phyloP scores from a whole-genome alignment of 2,888 invertebrate species.

The Pseudococcus jackbeardsleyi region DNA sequence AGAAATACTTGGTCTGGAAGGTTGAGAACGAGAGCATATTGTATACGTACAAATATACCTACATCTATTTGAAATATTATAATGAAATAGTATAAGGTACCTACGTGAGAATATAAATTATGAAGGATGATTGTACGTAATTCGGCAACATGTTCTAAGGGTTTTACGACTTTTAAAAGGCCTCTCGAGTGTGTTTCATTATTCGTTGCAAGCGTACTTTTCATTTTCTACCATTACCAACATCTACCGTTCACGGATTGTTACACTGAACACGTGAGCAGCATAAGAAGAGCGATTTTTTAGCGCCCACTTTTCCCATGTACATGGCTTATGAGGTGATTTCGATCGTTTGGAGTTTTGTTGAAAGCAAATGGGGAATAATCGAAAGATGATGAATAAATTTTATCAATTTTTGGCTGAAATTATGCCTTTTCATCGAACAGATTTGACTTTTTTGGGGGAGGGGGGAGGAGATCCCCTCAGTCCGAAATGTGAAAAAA shows the following conservation, averaged over 20 bases:
- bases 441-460: too few relatives aligned
- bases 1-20: not conserved
- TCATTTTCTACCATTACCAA: conserved; percentile 34
- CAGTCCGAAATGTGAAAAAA: too few relatives aligned
- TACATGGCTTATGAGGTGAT: not conserved
- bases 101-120: conserved; percentile 47
- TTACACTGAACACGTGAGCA: conserved; percentile 26
- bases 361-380: not conserved
- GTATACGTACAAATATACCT: not conserved
- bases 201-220: conserved; percentile 35
- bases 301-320: not conserved
- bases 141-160: conserved; percentile 55
- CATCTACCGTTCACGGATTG: conserved; percentile 31
- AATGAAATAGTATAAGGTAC: conserved; percentile 25
- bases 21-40: not conserved
- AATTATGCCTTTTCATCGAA: not conserved
- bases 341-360: not conserved
- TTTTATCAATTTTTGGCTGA: not conserved
- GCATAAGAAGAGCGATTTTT: conserved; percentile 41
- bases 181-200: conserved; percentile 51
- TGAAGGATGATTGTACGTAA: conserved; percentile 44
- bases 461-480: too few relatives aligned
- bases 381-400: not conserved
- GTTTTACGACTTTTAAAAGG: conserved; percentile 57
- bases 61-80: not conserved